Evolutionary conservation across 2,113 vertebrate species (phyloP).

Genomic region (Machaerirhynchus nigripectus): DNA sequence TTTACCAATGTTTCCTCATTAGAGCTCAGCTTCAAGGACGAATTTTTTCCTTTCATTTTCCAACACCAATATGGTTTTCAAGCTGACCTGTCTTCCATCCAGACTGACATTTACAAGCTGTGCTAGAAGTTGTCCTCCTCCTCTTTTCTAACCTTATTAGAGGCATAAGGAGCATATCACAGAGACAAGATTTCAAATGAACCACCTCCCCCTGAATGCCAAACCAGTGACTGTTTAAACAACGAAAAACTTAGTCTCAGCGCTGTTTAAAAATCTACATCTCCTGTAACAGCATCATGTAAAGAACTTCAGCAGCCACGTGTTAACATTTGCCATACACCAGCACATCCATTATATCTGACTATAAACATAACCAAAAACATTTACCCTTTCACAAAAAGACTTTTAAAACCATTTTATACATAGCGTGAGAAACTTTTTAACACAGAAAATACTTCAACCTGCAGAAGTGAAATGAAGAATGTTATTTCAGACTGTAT

Average conservation of each 20-base stretch:
- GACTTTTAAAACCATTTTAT: not conserved
- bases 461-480: not conserved
- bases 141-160: slow-evolving; percentile 47
- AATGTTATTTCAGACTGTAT: not conserved
- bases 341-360: not conserved
- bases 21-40: not conserved
- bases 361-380: not conserved
- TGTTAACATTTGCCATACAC: not conserved
- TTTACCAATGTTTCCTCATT: not conserved
- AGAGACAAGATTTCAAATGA: slow-evolving; percentile 54
- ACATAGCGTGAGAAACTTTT: not conserved
- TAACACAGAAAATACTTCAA: not conserved
- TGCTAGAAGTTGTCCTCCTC: slow-evolving; percentile 37
- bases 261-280: not conserved
- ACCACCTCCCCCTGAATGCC: slow-evolving; percentile 53
- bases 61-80: not conserved
- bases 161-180: slow-evolving; percentile 50
- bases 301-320: not conserved
- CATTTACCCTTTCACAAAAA: not conserved
- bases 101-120: slow-evolving; percentile 68
- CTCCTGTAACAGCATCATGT: not conserved
- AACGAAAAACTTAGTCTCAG: slow-evolving; percentile 14
- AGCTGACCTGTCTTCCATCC: slow-evolving; percentile 50
- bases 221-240: slow-evolving; percentile 44
- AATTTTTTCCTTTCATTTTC: slow-evolving; percentile 45